Percentiles rank a stretch among this genome's conserved stretches.
These are phyloP conservation scores for Mactromeris polynyma DNA, from an alignment of 2,888 invertebrate species.

Conservation along the genomic window DNA sequence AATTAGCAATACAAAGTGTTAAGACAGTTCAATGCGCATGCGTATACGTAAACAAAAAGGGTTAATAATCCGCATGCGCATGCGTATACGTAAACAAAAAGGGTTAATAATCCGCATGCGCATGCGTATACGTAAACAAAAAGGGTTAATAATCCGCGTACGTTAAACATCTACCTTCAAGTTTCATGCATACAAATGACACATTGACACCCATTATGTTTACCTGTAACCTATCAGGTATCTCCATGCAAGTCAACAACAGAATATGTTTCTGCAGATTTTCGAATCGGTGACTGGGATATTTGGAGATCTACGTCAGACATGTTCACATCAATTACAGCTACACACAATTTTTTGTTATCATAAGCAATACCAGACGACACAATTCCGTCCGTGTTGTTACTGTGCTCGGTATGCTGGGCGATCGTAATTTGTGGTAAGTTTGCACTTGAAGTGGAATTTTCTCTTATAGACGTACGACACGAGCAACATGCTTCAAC, in stretches of 20 bases:
- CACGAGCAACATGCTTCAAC: background rate
- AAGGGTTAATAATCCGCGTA: no score
- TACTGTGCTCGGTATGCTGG: background rate
- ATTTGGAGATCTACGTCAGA: background rate
- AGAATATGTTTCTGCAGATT: constrained; percentile 35
- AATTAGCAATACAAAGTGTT: no score
- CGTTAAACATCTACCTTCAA: no score
- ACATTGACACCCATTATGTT: no score
- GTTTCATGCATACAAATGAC: no score
- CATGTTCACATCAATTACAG: background rate
- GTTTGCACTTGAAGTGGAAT: background rate
- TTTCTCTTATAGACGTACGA: background rate
- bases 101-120: no score
- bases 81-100: no score
- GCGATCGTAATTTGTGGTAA: background rate
- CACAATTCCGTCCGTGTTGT: background rate
- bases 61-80: no score
- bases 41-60: no score
- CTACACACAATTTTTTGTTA: background rate
- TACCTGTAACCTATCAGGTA: background rate
- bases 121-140: no score
- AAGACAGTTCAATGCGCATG: no score
- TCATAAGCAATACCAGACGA: background rate
- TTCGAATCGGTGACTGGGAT: constrained; percentile 28
- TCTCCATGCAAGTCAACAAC: constrained; percentile 24